A percentile compares a stretch with the other conserved stretches of the same genome.
Evolutionary conservation across 2,888 invertebrate species (phyloP).

Genomic region (Phymatocera aterrima): DNA sequence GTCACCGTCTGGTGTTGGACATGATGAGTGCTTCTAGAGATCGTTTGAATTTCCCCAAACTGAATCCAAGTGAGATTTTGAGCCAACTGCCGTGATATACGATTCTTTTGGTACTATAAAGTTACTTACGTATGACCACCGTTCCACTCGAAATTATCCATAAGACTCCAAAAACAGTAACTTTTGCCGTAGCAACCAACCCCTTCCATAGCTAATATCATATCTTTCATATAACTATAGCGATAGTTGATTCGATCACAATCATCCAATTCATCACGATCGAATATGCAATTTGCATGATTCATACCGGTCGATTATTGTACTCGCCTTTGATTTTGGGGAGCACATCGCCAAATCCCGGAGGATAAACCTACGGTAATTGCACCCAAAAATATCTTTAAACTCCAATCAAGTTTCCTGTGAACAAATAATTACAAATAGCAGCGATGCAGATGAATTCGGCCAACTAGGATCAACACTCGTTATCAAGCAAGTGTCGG

Average conservation of each 20-base stretch:
- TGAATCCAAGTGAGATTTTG: no score
- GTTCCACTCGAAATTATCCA: slow-evolving; percentile 76
- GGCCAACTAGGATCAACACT: slow-evolving; percentile 80
- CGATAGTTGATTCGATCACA: slow-evolving; percentile 61
- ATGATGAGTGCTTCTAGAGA: no score
- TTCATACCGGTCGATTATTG: slow-evolving; percentile 77
- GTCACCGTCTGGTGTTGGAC: no score
- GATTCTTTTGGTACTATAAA: no score
- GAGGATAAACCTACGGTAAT: slow-evolving; percentile 75
- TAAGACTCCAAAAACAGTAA: slow-evolving; percentile 74
- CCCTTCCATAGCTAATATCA: slow-evolving; percentile 61
- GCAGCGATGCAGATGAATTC: slow-evolving; percentile 78
- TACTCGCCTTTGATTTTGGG: slow-evolving; percentile 75
- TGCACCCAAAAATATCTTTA: neutral
- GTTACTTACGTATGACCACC: slow-evolving; percentile 76
- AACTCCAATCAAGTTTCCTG: neutral
- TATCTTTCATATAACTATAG: slow-evolving; percentile 60
- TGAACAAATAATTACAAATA: slow-evolving; percentile 75
- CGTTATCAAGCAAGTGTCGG: slow-evolving; percentile 75
- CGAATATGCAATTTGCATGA: slow-evolving; percentile 81
- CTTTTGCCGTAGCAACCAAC: slow-evolving; percentile 75
- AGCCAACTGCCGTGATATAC: neutral
- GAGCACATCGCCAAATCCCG: slow-evolving; percentile 79
- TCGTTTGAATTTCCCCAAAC: no score
- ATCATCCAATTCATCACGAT: slow-evolving; percentile 68